Evolutionary conservation across 1,140 invertebrate species (phyloP).

Genomic region (Cyrtorhinus lividipennis): DNA sequence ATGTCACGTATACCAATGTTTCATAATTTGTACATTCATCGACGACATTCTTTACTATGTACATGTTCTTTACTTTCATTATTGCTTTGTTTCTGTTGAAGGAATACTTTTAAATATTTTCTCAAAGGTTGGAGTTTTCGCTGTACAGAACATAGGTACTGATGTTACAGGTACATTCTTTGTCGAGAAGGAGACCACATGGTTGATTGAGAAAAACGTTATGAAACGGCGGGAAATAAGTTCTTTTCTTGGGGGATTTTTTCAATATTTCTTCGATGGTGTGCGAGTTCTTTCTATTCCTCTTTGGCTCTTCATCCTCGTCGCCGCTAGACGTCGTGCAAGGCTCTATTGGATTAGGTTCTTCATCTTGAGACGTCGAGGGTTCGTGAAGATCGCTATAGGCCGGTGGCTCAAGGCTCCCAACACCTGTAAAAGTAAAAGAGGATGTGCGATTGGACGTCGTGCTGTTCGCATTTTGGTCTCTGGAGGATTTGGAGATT

Average conservation of each 20-base stretch:
- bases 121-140: background rate
- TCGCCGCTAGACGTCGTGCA: slow-evolving; percentile 10
- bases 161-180: slow-evolving; percentile 24
- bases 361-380: slow-evolving; percentile 6
- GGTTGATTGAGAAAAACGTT: slow-evolving; percentile 24
- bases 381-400: background rate
- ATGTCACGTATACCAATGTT: too few relatives aligned
- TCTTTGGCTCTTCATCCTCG: slow-evolving; percentile 17
- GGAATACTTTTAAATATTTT: too few relatives aligned
- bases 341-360: slow-evolving; percentile 5
- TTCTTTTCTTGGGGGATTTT: slow-evolving; percentile 31
- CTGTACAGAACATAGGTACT: background rate
- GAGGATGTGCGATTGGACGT: too few relatives aligned
- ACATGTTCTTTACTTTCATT: too few relatives aligned
- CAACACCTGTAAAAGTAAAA: background rate
- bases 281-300: slow-evolving; percentile 61
- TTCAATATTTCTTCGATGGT: slow-evolving; percentile 74
- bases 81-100: too few relatives aligned
- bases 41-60: too few relatives aligned
- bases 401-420: background rate
- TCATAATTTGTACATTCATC: too few relatives aligned
- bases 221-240: slow-evolving; percentile 1
- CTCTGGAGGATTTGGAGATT: too few relatives aligned
- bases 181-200: slow-evolving; percentile 26
- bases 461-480: too few relatives aligned